Conservation (phyloP, 92 coral and sea anemone genomes). For the Epizoanthus ramosus region DNA sequence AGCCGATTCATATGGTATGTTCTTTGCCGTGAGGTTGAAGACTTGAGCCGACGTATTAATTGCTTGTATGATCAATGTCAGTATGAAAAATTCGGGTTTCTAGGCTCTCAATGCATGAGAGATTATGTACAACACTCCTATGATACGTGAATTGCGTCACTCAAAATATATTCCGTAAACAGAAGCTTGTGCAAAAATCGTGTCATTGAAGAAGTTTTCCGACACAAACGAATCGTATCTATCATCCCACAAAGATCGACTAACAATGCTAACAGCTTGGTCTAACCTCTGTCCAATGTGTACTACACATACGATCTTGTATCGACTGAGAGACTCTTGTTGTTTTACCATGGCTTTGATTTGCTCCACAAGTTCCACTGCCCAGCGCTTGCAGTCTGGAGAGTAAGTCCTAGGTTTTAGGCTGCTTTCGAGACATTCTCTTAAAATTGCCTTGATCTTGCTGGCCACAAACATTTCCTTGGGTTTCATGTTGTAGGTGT, state of each 20-base stretch:
- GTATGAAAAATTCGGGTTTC: too few relatives aligned
- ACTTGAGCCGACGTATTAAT: too few relatives aligned
- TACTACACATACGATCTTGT: constrained; percentile 76
- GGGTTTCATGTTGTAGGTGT: constrained; percentile 71
- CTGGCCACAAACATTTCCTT: constrained; percentile 50
- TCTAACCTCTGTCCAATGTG: constrained; percentile 66
- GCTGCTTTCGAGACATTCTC: constrained; percentile 45
- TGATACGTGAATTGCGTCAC: constrained; percentile 17
- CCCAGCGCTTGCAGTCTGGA: constrained; percentile 43
- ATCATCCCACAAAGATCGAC: constrained; percentile 81
- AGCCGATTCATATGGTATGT: too few relatives aligned
- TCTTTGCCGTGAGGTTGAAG: too few relatives aligned
- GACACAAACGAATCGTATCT: constrained; percentile 72
- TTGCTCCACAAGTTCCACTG: constrained; percentile 55
- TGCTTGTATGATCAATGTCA: too few relatives aligned
- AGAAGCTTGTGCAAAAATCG: constrained; percentile 81
- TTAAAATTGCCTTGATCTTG: constrained; percentile 41
- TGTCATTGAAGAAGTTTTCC: constrained; percentile 58
- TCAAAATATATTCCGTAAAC: constrained; percentile 83
- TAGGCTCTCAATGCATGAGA: too few relatives aligned
- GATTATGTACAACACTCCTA: too few relatives aligned
- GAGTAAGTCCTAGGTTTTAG: constrained; percentile 49
- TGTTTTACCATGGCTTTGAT: constrained; percentile 65
- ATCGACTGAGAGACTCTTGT: constrained; percentile 48
- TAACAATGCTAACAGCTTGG: constrained; percentile 52